A percentile compares a stretch with the other conserved stretches of the same genome.
Evolutionary conservation across 2,797 vertebrate genomes (phyloP).

Genomic region (Scarus forsteni): DNA sequence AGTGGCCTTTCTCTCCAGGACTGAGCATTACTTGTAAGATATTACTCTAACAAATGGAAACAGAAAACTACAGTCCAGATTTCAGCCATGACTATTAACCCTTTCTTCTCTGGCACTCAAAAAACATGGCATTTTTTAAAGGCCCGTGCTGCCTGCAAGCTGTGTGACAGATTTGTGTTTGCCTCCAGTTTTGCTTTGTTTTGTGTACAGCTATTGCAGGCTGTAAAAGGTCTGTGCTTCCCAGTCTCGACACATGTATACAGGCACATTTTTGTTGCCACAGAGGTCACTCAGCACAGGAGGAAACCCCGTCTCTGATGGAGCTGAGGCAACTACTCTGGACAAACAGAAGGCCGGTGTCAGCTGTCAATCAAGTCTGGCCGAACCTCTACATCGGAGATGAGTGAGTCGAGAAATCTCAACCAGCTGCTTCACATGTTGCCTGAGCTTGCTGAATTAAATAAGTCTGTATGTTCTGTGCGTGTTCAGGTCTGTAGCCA

Average conservation of each 20-base stretch:
- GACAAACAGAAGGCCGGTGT: slow-evolving; percentile 69
- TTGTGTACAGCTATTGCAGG: too few species aligned
- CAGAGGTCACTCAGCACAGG: slow-evolving; percentile 35
- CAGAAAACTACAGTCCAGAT: too few species aligned
- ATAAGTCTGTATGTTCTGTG: slow-evolving; percentile 1
- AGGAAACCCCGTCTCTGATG: slow-evolving; percentile 79
- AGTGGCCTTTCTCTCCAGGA: too few species aligned
- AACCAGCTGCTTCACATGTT: not conserved
- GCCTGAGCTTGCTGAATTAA: slow-evolving; percentile 53
- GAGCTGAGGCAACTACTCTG: slow-evolving; percentile 85
- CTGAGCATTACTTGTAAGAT: too few species aligned
- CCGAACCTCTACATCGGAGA: slow-evolving; percentile 86
- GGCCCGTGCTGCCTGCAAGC: too few species aligned
- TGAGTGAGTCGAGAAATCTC: slow-evolving; percentile 46
- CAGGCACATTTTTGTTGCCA: slow-evolving; percentile 39
- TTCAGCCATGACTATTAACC: too few species aligned
- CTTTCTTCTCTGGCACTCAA: too few species aligned
- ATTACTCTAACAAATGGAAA: too few species aligned
- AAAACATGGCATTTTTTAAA: too few species aligned
- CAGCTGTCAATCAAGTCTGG: slow-evolving; percentile 89
- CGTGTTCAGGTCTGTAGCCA: slow-evolving; percentile 77
- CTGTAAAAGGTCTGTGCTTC: too few species aligned
- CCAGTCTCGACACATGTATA: not conserved
- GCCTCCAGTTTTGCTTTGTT: too few species aligned
- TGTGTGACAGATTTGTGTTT: too few species aligned